These are phyloP conservation scores for Sarcophaga bullata DNA, from an alignment of 1,140 invertebrate genomes.

Conservation along the genomic window DNA sequence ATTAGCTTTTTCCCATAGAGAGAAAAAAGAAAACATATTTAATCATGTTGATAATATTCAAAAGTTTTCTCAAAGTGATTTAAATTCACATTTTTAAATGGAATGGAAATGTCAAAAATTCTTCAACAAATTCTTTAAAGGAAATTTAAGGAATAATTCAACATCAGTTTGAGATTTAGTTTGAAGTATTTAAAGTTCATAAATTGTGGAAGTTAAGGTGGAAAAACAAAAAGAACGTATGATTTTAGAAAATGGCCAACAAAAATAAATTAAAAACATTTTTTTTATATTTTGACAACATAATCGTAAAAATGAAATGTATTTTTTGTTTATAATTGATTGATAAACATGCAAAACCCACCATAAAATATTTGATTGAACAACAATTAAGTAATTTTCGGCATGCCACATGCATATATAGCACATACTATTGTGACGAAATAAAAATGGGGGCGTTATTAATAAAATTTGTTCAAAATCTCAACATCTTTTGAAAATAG, in stretches of 20 bases:
- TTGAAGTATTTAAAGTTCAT: too few species aligned
- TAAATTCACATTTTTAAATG: not conserved
- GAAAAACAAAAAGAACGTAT: too few species aligned
- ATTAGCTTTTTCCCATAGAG: not conserved
- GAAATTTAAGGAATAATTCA: too few species aligned
- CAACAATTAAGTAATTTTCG: slow-evolving; percentile 39
- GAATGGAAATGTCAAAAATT: too few species aligned
- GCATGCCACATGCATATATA: slow-evolving; percentile 2
- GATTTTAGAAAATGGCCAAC: too few species aligned
- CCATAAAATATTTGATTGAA: not conserved
- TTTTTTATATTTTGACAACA: too few species aligned
- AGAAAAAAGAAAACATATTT: not conserved
- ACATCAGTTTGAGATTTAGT: too few species aligned
- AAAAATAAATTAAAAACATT: too few species aligned
- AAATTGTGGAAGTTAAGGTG: too few species aligned
- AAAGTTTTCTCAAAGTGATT: not conserved
- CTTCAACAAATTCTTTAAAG: too few species aligned
- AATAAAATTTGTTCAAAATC: not conserved
- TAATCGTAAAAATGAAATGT: not conserved
- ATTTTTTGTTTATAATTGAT: not conserved
- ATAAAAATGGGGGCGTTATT: not conserved
- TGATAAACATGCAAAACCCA: slow-evolving; percentile 14
- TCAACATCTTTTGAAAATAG: slow-evolving; percentile 13
- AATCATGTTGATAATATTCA: not conserved
- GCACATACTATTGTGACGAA: not conserved